A percentile compares a stretch with the other conserved stretches of the same genome.
phyloP scores from a whole-genome alignment of 2,797 vertebrate genomes.

The Podarcis siculus region DNA sequence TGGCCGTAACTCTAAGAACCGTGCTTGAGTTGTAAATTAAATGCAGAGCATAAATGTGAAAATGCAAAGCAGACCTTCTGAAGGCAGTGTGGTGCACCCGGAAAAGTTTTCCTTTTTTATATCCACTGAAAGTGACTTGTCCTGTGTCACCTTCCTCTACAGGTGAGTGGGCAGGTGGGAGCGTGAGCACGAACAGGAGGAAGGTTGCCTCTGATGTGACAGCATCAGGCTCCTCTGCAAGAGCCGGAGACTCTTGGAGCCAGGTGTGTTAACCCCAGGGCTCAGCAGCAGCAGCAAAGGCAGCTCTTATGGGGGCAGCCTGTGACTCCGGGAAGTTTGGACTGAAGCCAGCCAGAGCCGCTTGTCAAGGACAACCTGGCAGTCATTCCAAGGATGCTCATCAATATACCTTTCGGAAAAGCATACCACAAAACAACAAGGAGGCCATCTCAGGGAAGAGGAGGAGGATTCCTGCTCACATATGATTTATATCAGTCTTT shows the following conservation, averaged over 20 bases:
- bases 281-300: background rate
- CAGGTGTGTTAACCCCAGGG: slow-evolving; percentile 47
- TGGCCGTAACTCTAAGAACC: background rate
- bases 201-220: slow-evolving; percentile 30
- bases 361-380: slow-evolving; percentile 42
- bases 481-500: background rate
- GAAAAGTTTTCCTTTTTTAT: background rate
- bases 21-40: slow-evolving; percentile 24
- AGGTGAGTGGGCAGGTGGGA: slow-evolving; percentile 22
- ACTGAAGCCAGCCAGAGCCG: slow-evolving; percentile 42
- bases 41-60: fast-evolving
- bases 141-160: background rate
- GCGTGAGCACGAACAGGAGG: background rate
- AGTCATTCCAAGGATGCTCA: slow-evolving; percentile 42
- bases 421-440: background rate
- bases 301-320: slow-evolving; percentile 39
- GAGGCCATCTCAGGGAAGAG: background rate
- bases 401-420: background rate
- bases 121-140: background rate
- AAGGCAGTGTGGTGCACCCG: background rate
- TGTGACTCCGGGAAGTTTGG: slow-evolving; percentile 53
- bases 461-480: background rate
- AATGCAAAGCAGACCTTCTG: background rate
- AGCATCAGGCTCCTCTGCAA: background rate
- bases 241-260: background rate